These are phyloP conservation scores for Dermatophagoides farinae DNA, from an alignment of 1,140 invertebrate genomes.

Conservation along the genomic window DNA sequence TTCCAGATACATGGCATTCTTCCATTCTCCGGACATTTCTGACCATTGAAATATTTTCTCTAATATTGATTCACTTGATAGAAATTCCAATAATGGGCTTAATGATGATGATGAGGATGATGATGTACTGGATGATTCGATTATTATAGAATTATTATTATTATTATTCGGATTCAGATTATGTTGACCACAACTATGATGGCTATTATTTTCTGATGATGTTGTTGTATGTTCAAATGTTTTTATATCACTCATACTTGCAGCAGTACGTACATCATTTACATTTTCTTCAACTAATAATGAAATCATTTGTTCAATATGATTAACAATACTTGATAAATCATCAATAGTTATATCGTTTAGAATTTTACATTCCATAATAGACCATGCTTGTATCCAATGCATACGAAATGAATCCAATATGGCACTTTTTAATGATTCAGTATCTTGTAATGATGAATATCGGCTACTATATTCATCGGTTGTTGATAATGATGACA, in stretches of 20 bases:
- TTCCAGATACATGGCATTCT: slow-evolving; percentile 55
- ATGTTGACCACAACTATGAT: background rate
- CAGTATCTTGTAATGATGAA: background rate
- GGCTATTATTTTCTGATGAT: background rate
- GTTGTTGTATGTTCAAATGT: background rate
- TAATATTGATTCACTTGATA: slow-evolving; percentile 30
- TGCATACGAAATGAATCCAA: slow-evolving; percentile 82
- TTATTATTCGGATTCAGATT: background rate
- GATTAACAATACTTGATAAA: slow-evolving; percentile 67
- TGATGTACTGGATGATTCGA: background rate
- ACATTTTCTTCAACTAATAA: slow-evolving; percentile 60
- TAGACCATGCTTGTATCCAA: slow-evolving; percentile 72
- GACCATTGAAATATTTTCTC: slow-evolving; percentile 34
- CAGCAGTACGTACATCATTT: slow-evolving; percentile 6
- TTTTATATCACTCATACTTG: background rate
- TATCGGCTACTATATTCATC: background rate
- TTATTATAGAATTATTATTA: background rate
- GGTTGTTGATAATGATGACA: background rate
- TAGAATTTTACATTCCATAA: slow-evolving; percentile 41
- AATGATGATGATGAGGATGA: slow-evolving; percentile 3
- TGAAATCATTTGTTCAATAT: slow-evolving; percentile 73
- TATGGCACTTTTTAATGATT: slow-evolving; percentile 13
- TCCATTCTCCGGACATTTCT: slow-evolving; percentile 24
- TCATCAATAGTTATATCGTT: slow-evolving; percentile 38
- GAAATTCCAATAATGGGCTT: slow-evolving; percentile 31